Evolutionary conservation across 35 echinoderm and acorn worm genomes (phyloP), one percentile per base, ranked within the genome.

Genomic region (Strongylocentrotus purpuratus): DNA sequence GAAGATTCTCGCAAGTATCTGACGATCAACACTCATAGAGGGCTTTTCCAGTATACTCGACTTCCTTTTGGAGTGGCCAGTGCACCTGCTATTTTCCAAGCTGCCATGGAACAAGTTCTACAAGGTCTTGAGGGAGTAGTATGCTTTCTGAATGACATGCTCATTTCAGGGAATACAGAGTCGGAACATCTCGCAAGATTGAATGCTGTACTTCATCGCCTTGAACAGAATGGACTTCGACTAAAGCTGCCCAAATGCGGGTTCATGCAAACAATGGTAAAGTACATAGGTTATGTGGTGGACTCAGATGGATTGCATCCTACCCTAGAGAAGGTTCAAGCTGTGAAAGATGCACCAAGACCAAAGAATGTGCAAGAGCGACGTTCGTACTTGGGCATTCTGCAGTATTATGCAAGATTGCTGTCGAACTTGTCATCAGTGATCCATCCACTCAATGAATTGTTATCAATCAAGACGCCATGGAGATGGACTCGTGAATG

Each of bases 101-200:
- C 14, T 33, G 91, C 94, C n/a, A 98, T 98, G 96, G 95, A 98
- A 47, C 88, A 96, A 91, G 78, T 96, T 22, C 33, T 97, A 55
- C 94, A 94, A 47, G 95, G 95, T 47, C 20, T 97, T 22, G n/a
- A 32, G 59, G 87, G 90, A 20, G 94, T 95, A 35, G 33, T 85
- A 5, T 91, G n/a, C 22, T 94, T 94, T 95, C 46, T 96, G 17
- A 35, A 96, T 94, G 96, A 96, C 33, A 95, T 92, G 31, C 32
- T 95, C 33, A 86, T 96, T 31, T 94, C 96, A 88, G 96, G 96
- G 31, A 61, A 32, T 4, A 71, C 47, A 65, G 94, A 94, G 0
- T 25, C 93, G 32, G 86, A 95, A 32, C 96, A 97, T 94, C 94
- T 97, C n/a, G 47, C 71, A 33, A 97, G 88, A 87, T 88, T 97